These are phyloP conservation scores for Cyprinus carpio DNA, from an alignment of 2,113 vertebrate genomes.

Conservation along the genomic window DNA sequence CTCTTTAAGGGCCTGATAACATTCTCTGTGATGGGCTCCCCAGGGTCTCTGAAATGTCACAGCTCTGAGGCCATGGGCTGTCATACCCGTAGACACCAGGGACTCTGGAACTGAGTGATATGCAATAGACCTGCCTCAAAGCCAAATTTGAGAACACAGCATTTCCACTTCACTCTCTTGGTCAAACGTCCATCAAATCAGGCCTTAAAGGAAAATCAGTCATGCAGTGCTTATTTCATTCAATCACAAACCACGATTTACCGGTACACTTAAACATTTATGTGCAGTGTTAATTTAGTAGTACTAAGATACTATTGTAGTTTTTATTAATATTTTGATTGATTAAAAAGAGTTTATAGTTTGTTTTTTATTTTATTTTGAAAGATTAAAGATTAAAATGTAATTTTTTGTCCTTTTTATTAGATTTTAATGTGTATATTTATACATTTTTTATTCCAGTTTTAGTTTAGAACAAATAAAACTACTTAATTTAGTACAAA, in stretches of 20 bases:
- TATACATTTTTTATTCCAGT: no score
- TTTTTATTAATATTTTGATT: not conserved
- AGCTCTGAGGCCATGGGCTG: constrained; percentile 70
- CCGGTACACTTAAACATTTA: not conserved
- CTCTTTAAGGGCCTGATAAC: constrained; percentile 79
- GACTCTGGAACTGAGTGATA: constrained; percentile 61
- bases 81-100: constrained; percentile 72
- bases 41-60: constrained; percentile 80
- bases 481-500: no score
- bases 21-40: constrained; percentile 78
- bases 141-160: constrained; percentile 39
- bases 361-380: not conserved
- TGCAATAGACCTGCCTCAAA: constrained; percentile 59
- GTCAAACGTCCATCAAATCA: constrained; percentile 37
- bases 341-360: no score
- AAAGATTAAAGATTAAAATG: not conserved
- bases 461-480: no score
- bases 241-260: not conserved
- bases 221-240: not conserved
- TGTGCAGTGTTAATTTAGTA: not conserved
- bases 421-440: no score
- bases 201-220: not conserved
- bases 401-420: no score
- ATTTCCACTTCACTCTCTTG: constrained; percentile 13
- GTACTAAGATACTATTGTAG: not conserved